Evolutionary conservation across 2,113 vertebrate genomes (phyloP), one percentile per base, ranked within the genome.

Genomic region (Orthonyx spaldingii): DNA sequence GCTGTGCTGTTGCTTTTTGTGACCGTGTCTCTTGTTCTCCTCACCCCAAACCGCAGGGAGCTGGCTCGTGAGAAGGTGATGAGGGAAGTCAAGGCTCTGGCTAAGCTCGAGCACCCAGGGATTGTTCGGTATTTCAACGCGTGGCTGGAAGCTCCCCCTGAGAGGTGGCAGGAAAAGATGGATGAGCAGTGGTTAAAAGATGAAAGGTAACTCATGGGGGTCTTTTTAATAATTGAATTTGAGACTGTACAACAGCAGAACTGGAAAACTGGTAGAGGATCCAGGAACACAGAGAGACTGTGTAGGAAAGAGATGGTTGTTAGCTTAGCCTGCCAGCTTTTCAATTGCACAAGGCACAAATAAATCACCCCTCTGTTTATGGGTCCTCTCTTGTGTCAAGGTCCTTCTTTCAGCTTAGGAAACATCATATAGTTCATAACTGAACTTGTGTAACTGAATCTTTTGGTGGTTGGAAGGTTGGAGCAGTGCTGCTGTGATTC

Each of bases 81-180:
- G 99, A 93, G 99, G 41, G 99, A 99, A 85, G 99, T 99, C 44
- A 99, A 99, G 97, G 99, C 99, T 0, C 96, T 99, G 60, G 99
- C 99, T 50, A 99, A 99, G 92, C 98, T 99, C 44, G 99, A 99
- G 89, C 99, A 99, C 55, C 99, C 98, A 2, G 99, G 99, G 47
- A 99, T 99, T 55, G 99, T 99, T 81, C 98, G 99, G 22, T 99
- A 99, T 91, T 99, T 99, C 97, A 99, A 99, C 27, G 99, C 99
- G 1, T 99, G 99, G 99, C 98, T 99, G 96, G 99, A 99, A 97
- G 98, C 98, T 55, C 99, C 99, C 7, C 99, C 99, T 1, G 98
- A 99, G 92, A 98, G 98, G 77, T 99, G 99, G 99, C 99, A 99
- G 95, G 99, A 99, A 87, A 98, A 98, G 95, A 99, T 99, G 99